These are phyloP conservation scores for Shinisaurus crocodilurus DNA, from an alignment of 2,113 vertebrate genomes.

Conservation along the genomic window DNA sequence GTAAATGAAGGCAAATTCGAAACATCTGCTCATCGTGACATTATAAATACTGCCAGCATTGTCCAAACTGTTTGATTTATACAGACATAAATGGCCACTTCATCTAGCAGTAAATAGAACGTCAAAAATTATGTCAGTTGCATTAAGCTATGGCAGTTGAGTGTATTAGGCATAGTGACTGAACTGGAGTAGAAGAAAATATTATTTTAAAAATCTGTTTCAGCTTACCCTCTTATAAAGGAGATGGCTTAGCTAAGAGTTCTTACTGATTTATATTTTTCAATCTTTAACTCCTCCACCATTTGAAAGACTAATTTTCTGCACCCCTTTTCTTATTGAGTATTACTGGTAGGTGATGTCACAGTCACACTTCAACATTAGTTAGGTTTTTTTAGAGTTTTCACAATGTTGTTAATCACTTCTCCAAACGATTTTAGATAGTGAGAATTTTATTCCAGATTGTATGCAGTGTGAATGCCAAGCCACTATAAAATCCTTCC, in stretches of 20 bases:
- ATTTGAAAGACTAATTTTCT: constrained; percentile 59
- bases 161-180: constrained; percentile 42
- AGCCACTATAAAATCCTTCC: background rate
- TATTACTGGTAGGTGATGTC: background rate
- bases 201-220: constrained; percentile 11
- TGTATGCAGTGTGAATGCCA: background rate
- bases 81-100: constrained; percentile 83
- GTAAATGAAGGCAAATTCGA: constrained; percentile 89
- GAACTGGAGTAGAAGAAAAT: background rate
- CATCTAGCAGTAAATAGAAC: constrained; percentile 75
- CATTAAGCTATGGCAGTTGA: constrained; percentile 41
- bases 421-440: constrained; percentile 29
- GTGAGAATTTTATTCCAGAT: background rate
- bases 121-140: constrained; percentile 78
- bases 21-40: constrained; percentile 90
- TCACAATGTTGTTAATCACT: constrained; percentile 32
- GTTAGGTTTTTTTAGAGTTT: background rate
- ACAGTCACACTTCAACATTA: constrained; percentile 23
- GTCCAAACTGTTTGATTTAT: constrained; percentile 80
- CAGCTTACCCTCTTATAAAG: constrained; percentile 39
- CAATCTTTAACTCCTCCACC: constrained; percentile 55
- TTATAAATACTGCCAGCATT: constrained; percentile 79
- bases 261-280: constrained; percentile 57
- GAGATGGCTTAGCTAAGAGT: constrained; percentile 44
- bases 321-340: constrained; percentile 42